phyloP scores from a whole-genome alignment of 2,797 vertebrate species.

The Erpetoichthys calabaricus region DNA sequence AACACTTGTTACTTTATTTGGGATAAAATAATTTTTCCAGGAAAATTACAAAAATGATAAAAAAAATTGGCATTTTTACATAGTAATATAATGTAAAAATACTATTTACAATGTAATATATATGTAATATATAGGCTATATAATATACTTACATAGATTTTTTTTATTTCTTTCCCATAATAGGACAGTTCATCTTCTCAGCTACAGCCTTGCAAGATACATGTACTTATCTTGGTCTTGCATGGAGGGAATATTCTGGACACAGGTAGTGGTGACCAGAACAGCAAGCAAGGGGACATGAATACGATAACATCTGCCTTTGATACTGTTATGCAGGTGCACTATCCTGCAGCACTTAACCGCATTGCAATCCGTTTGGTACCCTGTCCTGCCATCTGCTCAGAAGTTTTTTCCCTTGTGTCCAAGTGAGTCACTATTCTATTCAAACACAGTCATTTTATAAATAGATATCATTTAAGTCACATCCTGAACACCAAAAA shows the following conservation, averaged over 20 bases:
- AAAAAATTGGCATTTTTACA: not conserved
- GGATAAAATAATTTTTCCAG: no score
- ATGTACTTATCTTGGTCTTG: constrained; percentile 80
- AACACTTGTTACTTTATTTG: no score
- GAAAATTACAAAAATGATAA: no score
- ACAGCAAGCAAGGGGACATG: constrained; percentile 82
- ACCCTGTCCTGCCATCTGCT: constrained; percentile 86
- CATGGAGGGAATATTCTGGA: constrained; percentile 97
- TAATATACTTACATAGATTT: not conserved
- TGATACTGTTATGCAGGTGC: constrained; percentile 83
- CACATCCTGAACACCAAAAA: no score
- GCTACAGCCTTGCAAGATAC: constrained; percentile 71
- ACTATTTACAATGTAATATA: not conserved
- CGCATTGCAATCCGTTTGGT: constrained; percentile 83
- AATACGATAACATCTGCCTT: constrained; percentile 82
- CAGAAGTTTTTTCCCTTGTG: constrained; percentile 84
- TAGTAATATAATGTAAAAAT: not conserved
- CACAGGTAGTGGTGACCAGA: constrained; percentile 76
- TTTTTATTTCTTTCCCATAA: constrained; percentile 1
- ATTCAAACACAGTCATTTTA: not conserved
- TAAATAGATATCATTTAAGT: no score
- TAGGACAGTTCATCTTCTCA: constrained; percentile 69
- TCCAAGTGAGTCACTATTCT: constrained; percentile 64
- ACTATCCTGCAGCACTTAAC: constrained; percentile 85
- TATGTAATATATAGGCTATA: not conserved